Evolutionary conservation across 2,888 invertebrate genomes (phyloP).

Genomic region (Conomelus anceps): DNA sequence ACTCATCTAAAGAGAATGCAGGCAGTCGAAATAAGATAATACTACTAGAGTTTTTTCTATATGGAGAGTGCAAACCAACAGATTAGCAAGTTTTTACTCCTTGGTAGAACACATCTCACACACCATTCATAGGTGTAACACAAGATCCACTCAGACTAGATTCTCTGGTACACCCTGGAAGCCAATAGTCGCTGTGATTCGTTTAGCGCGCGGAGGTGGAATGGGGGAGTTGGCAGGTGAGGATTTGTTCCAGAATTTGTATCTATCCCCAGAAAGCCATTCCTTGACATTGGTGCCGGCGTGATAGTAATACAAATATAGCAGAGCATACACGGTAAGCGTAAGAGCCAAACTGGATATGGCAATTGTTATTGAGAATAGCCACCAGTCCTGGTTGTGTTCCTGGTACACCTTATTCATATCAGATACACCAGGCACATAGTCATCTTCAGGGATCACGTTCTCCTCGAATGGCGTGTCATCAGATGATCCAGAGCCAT

Average conservation of each 20-base stretch:
- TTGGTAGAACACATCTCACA: neutral
- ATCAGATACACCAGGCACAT: slow-evolving; percentile 43
- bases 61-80: neutral
- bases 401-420: slow-evolving; percentile 42
- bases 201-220: neutral
- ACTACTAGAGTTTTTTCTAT: neutral
- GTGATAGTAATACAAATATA: slow-evolving; percentile 71
- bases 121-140: neutral
- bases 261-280: neutral
- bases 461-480: slow-evolving; percentile 33
- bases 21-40: neutral
- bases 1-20: neutral
- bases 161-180: slow-evolving; percentile 5
- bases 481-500: slow-evolving; percentile 42
- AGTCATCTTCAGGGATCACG: slow-evolving; percentile 19
- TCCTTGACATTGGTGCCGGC: slow-evolving; percentile 46
- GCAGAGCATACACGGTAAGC: slow-evolving; percentile 55
- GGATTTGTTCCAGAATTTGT: neutral
- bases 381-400: slow-evolving; percentile 9
- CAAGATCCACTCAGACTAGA: neutral
- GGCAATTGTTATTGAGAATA: slow-evolving; percentile 49
- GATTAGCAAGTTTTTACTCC: neutral
- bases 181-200: neutral
- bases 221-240: neutral
- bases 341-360: slow-evolving; percentile 59